A percentile compares a stretch with the other conserved stretches of the same genome.
phyloP scores from a whole-genome alignment of 1,140 invertebrate species.

The Aradophagus sp. region DNA sequence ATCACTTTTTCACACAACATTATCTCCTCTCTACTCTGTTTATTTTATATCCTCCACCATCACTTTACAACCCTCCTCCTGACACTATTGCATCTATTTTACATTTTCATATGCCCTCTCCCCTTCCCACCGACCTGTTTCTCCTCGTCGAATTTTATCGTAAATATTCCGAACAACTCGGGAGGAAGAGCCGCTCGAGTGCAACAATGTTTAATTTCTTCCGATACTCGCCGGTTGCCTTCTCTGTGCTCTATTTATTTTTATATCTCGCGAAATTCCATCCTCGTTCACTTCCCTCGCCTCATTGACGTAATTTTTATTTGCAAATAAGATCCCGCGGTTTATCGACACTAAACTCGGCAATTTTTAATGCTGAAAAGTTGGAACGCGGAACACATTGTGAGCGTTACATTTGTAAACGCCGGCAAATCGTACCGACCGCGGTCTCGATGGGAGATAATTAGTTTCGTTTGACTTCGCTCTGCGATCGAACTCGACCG shows the following conservation, averaged over 20 bases:
- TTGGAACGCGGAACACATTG: conserved; percentile 64
- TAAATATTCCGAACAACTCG: conserved; percentile 7
- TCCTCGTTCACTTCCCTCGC: conserved; percentile 21
- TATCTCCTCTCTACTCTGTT: conserved; percentile 41
- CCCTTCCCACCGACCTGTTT: too few species aligned
- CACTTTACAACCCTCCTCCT: conserved; percentile 16
- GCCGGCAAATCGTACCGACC: conserved; percentile 34
- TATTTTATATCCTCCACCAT: conserved; percentile 30
- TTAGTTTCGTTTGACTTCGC: conserved; percentile 51
- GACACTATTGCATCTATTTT: conserved; percentile 23
- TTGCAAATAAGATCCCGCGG: conserved; percentile 61
- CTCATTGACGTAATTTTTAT: conserved; percentile 46
- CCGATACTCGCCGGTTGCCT: conserved; percentile 22
- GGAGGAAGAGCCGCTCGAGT: conserved; percentile 11
- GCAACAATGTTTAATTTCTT: conserved; percentile 23
- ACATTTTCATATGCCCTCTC: too few species aligned
- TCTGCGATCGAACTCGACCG: conserved; percentile 26
- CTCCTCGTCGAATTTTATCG: too few species aligned
- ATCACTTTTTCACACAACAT: conserved; percentile 17
- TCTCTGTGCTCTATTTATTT: conserved; percentile 55
- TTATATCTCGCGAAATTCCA: conserved; percentile 39
- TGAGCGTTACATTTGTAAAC: conserved; percentile 49
- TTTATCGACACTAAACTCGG: conserved; percentile 62
- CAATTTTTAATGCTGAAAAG: conserved; percentile 62
- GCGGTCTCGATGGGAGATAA: conserved; percentile 39